Conservation (phyloP, 2,888 invertebrate species). For the Dryadula phaetusa region DNA sequence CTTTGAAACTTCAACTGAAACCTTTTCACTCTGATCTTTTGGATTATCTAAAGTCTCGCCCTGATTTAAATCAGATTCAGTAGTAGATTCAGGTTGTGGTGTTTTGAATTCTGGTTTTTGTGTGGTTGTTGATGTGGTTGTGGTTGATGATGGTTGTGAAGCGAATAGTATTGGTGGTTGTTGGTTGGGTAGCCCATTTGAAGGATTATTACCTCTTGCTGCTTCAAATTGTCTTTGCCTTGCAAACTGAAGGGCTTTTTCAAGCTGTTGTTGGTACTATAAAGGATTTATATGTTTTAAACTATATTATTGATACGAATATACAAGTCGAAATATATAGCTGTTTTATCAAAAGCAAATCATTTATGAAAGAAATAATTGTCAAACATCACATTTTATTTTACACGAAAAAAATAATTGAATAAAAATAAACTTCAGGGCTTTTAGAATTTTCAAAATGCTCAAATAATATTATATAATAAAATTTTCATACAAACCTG, state of each 20-base stretch:
- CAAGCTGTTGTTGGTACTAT: constrained; percentile 72
- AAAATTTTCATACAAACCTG: constrained; percentile 56
- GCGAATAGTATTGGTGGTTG: constrained; percentile 65
- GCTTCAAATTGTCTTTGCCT: constrained; percentile 69
- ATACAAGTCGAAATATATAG: too few relatives aligned
- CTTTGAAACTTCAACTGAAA: constrained; percentile 71
- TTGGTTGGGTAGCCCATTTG: constrained; percentile 56
- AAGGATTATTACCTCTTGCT: constrained; percentile 46
- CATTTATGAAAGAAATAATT: too few relatives aligned
- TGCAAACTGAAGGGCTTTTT: constrained; percentile 66
- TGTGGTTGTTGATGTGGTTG: constrained; percentile 39
- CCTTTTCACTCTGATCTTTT: constrained; percentile 57
- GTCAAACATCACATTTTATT: too few relatives aligned
- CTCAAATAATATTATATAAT: too few relatives aligned
- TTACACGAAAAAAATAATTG: too few relatives aligned
- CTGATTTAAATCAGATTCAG: constrained; percentile 64
- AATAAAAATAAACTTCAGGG: too few relatives aligned
- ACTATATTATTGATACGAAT: background rate
- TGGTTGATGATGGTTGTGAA: constrained; percentile 57
- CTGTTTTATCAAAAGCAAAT: too few relatives aligned
- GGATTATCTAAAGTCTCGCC: constrained; percentile 60
- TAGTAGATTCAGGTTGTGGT: constrained; percentile 56
- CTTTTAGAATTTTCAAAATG: too few relatives aligned
- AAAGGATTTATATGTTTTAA: constrained; percentile 25
- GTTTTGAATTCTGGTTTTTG: constrained; percentile 52